These are phyloP conservation scores for Phrynocephalus guinanensis DNA, from an alignment of 2,797 vertebrate species.

Conservation along the genomic window DNA sequence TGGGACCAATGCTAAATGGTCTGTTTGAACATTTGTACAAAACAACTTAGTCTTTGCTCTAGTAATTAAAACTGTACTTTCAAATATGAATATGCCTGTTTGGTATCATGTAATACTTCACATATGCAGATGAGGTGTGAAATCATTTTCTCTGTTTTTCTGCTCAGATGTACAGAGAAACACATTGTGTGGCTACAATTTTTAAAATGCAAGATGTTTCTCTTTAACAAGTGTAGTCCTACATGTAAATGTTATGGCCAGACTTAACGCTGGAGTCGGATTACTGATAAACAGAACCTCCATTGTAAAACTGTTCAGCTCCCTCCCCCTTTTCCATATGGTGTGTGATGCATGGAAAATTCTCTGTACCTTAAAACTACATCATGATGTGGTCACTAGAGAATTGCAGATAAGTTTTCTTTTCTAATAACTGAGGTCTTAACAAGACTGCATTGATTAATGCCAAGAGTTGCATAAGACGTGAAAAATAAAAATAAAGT, in stretches of 20 bases:
- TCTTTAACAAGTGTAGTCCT: conserved; percentile 51
- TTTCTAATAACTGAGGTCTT: conserved; percentile 61
- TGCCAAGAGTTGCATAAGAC: not conserved
- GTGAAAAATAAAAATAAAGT: not conserved
- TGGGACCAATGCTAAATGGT: conserved; percentile 24
- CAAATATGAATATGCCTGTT: conserved; percentile 10
- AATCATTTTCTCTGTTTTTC: conserved; percentile 32
- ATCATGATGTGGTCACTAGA: conserved; percentile 45
- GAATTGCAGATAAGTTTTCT: conserved; percentile 61
- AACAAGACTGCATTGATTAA: conserved; percentile 58
- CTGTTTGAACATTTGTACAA: conserved; percentile 44
- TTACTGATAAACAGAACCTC: conserved; percentile 70
- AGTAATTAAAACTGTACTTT: conserved; percentile 35
- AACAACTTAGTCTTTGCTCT: conserved; percentile 22
- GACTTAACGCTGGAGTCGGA: conserved; percentile 55
- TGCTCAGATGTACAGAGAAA: conserved; percentile 25
- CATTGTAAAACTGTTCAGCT: conserved; percentile 37
- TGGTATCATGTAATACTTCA: conserved; percentile 13
- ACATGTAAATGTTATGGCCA: conserved; percentile 57
- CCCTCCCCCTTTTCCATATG: conserved; percentile 60
- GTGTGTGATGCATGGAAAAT: conserved; percentile 22
- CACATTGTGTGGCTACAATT: conserved; percentile 17
- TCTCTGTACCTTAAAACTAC: conserved; percentile 28
- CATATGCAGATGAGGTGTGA: not conserved
- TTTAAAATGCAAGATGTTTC: conserved; percentile 56